phyloP scores from a whole-genome alignment of 64 coral and sea anemone species.

The Pocillopora verrucosa region DNA sequence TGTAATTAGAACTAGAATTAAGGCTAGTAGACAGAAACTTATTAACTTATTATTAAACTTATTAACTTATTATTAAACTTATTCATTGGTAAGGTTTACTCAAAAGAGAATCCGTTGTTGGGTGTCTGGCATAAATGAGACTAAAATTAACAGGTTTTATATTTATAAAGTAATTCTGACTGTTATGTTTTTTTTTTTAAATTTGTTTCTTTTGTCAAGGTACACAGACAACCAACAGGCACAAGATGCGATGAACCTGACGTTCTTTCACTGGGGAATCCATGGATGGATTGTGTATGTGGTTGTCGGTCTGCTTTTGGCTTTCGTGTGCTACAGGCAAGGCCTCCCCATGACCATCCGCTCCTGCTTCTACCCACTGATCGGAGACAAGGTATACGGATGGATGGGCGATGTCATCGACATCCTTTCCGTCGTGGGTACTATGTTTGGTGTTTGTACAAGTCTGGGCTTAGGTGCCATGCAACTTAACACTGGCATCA shows the following conservation, averaged over 20 bases:
- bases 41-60: too few relatives aligned
- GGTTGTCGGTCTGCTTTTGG: constrained; percentile 35
- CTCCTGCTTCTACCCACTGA: constrained; percentile 36
- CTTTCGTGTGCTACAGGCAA: constrained; percentile 33
- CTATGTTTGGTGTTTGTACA: constrained; percentile 50
- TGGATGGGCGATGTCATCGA: constrained; percentile 41
- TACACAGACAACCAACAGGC: constrained; percentile 41
- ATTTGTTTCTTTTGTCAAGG: not conserved
- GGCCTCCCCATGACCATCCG: constrained; percentile 37
- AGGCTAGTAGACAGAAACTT: too few relatives aligned
- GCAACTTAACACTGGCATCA: constrained; percentile 26
- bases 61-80: too few relatives aligned
- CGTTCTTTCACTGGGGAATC: constrained; percentile 42
- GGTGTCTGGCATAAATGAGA: too few relatives aligned
- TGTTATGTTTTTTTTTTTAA: too few relatives aligned
- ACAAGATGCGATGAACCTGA: constrained; percentile 48
- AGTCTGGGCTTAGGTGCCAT: constrained; percentile 43
- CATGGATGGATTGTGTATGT: constrained; percentile 56
- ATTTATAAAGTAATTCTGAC: too few relatives aligned
- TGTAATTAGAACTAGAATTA: too few relatives aligned
- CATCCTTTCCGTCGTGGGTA: constrained; percentile 30
- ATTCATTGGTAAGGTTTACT: too few relatives aligned
- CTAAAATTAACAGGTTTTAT: too few relatives aligned
- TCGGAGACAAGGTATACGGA: constrained; percentile 43
- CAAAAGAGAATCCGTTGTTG: too few relatives aligned